Evolutionary conservation across 2,888 invertebrate genomes (phyloP).

Genomic region (Hipparchia semele): DNA sequence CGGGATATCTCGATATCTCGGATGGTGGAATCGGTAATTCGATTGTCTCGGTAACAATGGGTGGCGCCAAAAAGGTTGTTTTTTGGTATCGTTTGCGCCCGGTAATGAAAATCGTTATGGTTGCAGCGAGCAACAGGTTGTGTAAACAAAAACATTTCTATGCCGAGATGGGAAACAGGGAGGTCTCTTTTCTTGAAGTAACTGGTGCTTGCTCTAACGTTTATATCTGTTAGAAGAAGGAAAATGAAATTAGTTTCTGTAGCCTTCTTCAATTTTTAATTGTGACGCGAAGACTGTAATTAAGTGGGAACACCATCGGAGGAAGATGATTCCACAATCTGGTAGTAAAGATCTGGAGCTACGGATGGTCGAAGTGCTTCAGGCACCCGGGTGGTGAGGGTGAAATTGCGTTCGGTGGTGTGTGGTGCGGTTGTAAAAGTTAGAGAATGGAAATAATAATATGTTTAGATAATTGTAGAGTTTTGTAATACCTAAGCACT

Average conservation of each 20-base stretch:
- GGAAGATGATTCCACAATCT: no score
- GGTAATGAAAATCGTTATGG: conserved; percentile 62
- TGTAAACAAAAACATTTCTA: conserved; percentile 31
- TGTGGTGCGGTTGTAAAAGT: no score
- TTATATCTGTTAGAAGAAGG: not conserved
- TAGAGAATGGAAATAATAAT: no score
- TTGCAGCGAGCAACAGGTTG: conserved; percentile 59
- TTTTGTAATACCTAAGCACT: not conserved
- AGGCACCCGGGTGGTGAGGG: no score
- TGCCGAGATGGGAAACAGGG: not conserved
- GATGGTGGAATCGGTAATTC: conserved; percentile 74
- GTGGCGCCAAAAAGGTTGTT: conserved; percentile 65
- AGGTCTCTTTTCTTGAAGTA: conserved; percentile 4
- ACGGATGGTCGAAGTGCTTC: no score
- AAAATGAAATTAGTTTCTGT: not conserved
- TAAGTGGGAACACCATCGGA: no score
- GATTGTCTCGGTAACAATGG: conserved; percentile 77
- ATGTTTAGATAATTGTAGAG: no score
- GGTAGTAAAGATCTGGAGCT: no score
- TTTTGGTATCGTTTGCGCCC: conserved; percentile 50
- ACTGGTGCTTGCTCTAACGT: conserved; percentile 45
- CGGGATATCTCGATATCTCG: conserved; percentile 37
- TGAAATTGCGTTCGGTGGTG: no score
- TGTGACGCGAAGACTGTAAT: no score
- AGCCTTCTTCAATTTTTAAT: not conserved